A percentile compares a stretch with the other conserved stretches of the same genome.
phyloP scores from a whole-genome alignment of 2,888 invertebrate species.

The Escarpia spicata region DNA sequence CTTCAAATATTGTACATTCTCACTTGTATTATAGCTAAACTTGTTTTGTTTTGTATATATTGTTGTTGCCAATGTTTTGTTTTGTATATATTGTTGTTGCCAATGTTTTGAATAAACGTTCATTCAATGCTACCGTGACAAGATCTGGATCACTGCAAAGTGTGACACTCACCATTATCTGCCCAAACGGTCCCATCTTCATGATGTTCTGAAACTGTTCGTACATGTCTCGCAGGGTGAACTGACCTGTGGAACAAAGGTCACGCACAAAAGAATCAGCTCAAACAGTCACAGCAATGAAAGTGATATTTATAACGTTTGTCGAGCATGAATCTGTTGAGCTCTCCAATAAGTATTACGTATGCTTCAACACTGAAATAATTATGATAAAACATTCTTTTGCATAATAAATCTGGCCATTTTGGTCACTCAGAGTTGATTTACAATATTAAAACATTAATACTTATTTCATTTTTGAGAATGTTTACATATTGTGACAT shows the following conservation, averaged over 20 bases:
- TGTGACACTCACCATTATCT: constrained; percentile 83
- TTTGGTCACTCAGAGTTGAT: too few relatives aligned
- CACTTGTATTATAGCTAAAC: too few relatives aligned
- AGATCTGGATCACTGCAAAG: background rate
- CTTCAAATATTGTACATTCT: too few relatives aligned
- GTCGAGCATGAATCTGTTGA: background rate
- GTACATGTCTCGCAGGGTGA: constrained; percentile 98
- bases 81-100: too few relatives aligned
- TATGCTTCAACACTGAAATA: background rate
- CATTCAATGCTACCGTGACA: background rate
- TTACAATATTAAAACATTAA: too few relatives aligned
- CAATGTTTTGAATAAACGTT: too few relatives aligned
- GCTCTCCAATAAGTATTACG: background rate
- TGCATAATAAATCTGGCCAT: too few relatives aligned
- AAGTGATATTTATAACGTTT: background rate
- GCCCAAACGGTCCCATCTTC: constrained; percentile 99
- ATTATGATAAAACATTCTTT: too few relatives aligned
- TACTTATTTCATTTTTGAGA: too few relatives aligned
- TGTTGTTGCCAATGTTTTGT: too few relatives aligned
- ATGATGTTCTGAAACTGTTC: constrained; percentile 99
- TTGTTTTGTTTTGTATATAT: too few relatives aligned
- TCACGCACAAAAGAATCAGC: background rate
- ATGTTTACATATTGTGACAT: too few relatives aligned
- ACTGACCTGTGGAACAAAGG: constrained; percentile 76
- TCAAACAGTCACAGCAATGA: background rate